These are phyloP conservation scores for Periophthalmodon schlosseri DNA, from an alignment of 2,113 vertebrate genomes.

Conservation along the genomic window DNA sequence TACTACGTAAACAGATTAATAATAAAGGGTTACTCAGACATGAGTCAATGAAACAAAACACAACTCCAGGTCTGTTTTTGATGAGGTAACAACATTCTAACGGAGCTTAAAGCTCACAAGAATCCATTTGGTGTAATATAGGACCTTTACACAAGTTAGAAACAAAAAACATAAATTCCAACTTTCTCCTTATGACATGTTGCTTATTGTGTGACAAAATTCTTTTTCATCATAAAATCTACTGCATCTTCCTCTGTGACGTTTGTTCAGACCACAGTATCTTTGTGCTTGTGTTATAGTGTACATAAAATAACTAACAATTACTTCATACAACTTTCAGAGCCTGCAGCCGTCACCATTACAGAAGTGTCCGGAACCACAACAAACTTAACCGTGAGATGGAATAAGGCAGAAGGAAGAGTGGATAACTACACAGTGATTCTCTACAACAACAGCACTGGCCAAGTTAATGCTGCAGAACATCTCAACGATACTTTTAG, in stretches of 20 bases:
- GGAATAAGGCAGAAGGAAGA: neutral
- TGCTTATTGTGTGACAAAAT: too few relatives aligned
- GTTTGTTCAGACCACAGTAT: neutral
- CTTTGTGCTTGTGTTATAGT: neutral
- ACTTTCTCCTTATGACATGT: too few relatives aligned
- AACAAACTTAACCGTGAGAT: constrained; percentile 18
- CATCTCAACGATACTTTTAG: neutral
- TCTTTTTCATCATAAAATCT: neutral
- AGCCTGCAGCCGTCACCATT: neutral
- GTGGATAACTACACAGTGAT: neutral
- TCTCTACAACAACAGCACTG: accelerated
- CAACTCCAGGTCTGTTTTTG: too few relatives aligned
- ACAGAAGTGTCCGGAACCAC: constrained; percentile 23
- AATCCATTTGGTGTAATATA: too few relatives aligned
- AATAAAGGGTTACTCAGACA: too few relatives aligned
- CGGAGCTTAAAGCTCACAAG: too few relatives aligned
- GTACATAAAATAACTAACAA: neutral
- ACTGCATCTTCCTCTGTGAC: neutral
- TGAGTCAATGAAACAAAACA: too few relatives aligned
- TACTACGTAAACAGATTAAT: too few relatives aligned
- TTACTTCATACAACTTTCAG: neutral
- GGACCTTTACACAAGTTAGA: too few relatives aligned
- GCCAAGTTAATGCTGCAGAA: accelerated
- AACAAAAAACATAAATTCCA: too few relatives aligned
- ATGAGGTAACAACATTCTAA: too few relatives aligned